Conservation (phyloP, 2,888 invertebrate genomes). For the Pachliopta kotzebuea region DNA sequence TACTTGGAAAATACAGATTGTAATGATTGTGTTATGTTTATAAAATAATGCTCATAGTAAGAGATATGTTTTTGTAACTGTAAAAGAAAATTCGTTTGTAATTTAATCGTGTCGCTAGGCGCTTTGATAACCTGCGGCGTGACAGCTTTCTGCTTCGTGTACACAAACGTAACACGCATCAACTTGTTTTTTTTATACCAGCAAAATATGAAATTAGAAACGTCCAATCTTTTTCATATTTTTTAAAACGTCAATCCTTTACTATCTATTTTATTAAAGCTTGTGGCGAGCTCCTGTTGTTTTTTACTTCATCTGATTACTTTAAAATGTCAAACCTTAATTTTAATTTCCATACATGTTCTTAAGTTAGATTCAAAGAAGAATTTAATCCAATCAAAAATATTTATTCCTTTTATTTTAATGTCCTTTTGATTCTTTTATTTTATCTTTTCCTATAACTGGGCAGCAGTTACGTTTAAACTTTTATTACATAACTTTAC, state of each 20-base stretch:
- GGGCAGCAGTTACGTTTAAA: too few relatives aligned
- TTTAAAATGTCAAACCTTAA: not conserved
- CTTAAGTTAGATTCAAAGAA: too few relatives aligned
- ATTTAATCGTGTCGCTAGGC: conserved; percentile 53
- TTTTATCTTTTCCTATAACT: too few relatives aligned
- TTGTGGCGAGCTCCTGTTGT: not conserved
- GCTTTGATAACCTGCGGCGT: conserved; percentile 33
- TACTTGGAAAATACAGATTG: not conserved
- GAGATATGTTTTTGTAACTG: conserved; percentile 43
- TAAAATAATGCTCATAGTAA: conserved; percentile 17
- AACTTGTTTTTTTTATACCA: conserved; percentile 2
- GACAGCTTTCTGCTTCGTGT: conserved; percentile 31
- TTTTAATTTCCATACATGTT: too few relatives aligned
- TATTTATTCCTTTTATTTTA: too few relatives aligned
- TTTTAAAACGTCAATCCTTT: too few relatives aligned
- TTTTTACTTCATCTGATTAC: not conserved
- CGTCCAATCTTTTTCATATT: too few relatives aligned
- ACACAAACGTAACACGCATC: conserved; percentile 32
- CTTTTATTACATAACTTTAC: too few relatives aligned
- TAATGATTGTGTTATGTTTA: not conserved
- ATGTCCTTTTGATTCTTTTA: too few relatives aligned
- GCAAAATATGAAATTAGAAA: conserved; percentile 3
- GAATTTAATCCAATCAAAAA: too few relatives aligned
- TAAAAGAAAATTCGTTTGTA: conserved; percentile 59
- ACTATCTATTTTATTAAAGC: conserved; percentile 5